Evolutionary conservation across 2,888 invertebrate species (phyloP), one percentile per base, ranked within the genome.

Genomic region (Macrosoma leucophasiata): DNA sequence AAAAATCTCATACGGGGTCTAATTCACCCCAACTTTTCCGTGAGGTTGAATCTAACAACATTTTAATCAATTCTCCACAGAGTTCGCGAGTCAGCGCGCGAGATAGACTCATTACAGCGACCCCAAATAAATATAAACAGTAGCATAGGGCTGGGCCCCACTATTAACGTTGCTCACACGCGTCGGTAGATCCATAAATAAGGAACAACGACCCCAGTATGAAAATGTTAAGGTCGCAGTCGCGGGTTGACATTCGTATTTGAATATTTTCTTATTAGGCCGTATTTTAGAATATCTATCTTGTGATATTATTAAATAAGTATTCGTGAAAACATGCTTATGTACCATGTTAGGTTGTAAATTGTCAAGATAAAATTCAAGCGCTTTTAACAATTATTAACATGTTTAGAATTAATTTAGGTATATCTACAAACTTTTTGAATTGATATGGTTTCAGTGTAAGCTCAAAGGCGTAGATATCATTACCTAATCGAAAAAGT

Each of bases 61-160:
- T 82, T 82, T 81, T 81, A 82, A 82, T 82, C 82, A 82, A 82
- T 82, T 82, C 77, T 79, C 73, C 70, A 72, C 81, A 81, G 78
- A 74, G 77, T 78, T 79, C 65, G 76, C 82, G 82, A 79, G 77
- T 79, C 81, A 78, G 68, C 75, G 79, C 76, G 69, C 65, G 67
- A 77, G 79, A 81, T 77, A 79, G 75, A 78, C 77, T 79, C 78
- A 81, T 81, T 81, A 79, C 72, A 60, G 58, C 71, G 64, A 78
- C 79, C 81, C 81, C 79, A 79, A 79, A 82, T 79, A 81, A 79
- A 81, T 78, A 82, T 77, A 81, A 82, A 82, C 82, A 81, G 81
- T 76, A 77, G 78, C 74, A 60, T 64, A 74, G 73, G 74, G 71
- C 73, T 70, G 62, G 56, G 66, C 73, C 78, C 79, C 62, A 72